A percentile compares a stretch with the other conserved stretches of the same genome.
These are phyloP conservation scores for Ariopsis seemanni DNA, from an alignment of 2,113 vertebrate species.

Conservation along the genomic window DNA sequence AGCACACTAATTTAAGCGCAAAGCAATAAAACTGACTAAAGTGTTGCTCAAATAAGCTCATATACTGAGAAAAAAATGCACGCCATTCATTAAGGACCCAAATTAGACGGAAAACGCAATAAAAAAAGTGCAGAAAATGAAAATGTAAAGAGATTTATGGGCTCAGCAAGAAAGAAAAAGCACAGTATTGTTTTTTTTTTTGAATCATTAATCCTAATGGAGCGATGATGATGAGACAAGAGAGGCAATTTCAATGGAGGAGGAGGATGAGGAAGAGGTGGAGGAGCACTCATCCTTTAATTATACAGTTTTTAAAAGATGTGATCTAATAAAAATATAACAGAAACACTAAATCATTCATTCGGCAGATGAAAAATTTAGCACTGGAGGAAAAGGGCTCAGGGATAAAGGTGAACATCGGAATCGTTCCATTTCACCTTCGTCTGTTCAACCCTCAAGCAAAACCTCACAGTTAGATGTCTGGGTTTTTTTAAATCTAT, in stretches of 20 bases:
- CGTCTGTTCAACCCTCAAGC: slow-evolving; percentile 52
- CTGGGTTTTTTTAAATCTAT: neutral
- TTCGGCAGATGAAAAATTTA: slow-evolving; percentile 68
- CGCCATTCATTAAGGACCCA: slow-evolving; percentile 1
- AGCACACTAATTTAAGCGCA: slow-evolving; percentile 1
- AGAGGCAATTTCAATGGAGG: slow-evolving; percentile 54
- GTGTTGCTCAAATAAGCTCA: neutral
- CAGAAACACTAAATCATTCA: slow-evolving; percentile 72
- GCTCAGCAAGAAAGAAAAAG: slow-evolving; percentile 10
- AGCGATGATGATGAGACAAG: slow-evolving; percentile 50
- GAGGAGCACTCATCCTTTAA: slow-evolving; percentile 58
- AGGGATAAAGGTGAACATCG: slow-evolving; percentile 52
- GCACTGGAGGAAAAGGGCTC: slow-evolving; percentile 57
- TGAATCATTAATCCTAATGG: slow-evolving; percentile 63
- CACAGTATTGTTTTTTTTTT: slow-evolving; percentile 54
- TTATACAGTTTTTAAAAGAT: slow-evolving; percentile 59
- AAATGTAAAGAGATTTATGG: slow-evolving; percentile 1
- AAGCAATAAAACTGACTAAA: neutral
- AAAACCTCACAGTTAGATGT: slow-evolving; percentile 8
- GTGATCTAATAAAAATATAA: slow-evolving; percentile 69
- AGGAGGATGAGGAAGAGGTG: slow-evolving; percentile 25
- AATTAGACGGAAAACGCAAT: slow-evolving; percentile 33
- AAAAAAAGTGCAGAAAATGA: slow-evolving; percentile 4
- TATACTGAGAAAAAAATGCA: neutral
- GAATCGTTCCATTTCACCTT: slow-evolving; percentile 71